Percentiles rank a stretch among this genome's conserved stretches.
Evolutionary conservation across 2,888 invertebrate species (phyloP).

Genomic region (Polydrusus pterygomalis): DNA sequence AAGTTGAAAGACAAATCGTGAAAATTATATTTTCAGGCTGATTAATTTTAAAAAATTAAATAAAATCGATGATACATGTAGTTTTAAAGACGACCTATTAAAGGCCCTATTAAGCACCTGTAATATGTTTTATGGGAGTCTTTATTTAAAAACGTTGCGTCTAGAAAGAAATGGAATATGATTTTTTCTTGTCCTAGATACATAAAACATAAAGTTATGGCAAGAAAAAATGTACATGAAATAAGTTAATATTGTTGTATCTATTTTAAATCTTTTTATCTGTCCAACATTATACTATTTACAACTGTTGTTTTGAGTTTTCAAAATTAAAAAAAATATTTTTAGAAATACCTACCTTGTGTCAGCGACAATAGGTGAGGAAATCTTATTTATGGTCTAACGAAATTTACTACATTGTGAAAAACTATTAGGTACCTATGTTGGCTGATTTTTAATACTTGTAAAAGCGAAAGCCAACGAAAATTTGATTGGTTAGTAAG

Average conservation of each 20-base stretch:
- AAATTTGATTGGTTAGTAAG: no score
- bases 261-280: background rate
- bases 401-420: background rate
- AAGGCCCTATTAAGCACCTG: background rate
- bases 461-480: background rate
- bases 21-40: constrained; percentile 15
- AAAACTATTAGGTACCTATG: background rate
- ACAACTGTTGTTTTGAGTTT: background rate
- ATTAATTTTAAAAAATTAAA: constrained; percentile 21
- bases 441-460: background rate
- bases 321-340: background rate
- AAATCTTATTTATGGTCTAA: background rate
- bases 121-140: background rate
- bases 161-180: background rate
- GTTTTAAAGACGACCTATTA: background rate
- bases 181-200: no score
- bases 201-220: background rate
- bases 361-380: background rate
- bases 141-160: background rate
- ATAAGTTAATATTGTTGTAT: background rate
- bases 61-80: background rate
- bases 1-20: constrained; percentile 8
- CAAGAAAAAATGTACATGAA: background rate
- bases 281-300: background rate
- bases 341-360: constrained; percentile 4